Evolutionary conservation across 2,888 invertebrate species (phyloP).

Genomic region (Pachydiplax longipennis): DNA sequence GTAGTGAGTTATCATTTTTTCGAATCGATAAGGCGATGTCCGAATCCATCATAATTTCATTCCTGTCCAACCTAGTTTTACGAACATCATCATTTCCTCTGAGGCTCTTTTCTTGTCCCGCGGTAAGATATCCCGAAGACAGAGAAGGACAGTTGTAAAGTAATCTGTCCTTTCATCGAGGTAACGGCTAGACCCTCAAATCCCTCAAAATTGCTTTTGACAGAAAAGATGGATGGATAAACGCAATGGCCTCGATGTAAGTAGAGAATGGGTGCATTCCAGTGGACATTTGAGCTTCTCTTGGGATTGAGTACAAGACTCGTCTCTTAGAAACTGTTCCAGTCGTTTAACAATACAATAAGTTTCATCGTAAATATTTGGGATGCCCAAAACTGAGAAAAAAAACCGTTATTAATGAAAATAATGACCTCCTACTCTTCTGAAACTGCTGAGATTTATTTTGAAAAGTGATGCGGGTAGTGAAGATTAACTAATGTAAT

Average conservation of each 20-base stretch:
- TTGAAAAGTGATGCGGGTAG: too few species aligned
- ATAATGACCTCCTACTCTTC: too few species aligned
- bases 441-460: too few species aligned
- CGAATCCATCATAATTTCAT: too few species aligned
- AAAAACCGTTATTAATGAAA: too few species aligned
- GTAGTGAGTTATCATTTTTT: too few species aligned
- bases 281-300: not conserved
- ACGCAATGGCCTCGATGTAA: not conserved
- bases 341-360: too few species aligned
- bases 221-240: not conserved
- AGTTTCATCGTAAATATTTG: too few species aligned
- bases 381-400: too few species aligned
- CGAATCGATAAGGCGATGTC: too few species aligned
- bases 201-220: not conserved
- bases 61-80: too few species aligned
- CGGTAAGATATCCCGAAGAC: not conserved
- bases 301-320: not conserved
- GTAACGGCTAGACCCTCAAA: not conserved
- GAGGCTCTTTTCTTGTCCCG: not conserved
- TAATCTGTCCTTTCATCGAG: not conserved
- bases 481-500: too few species aligned
- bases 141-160: not conserved
- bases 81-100: not conserved
- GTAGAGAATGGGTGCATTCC: not conserved
- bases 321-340: not conserved